A percentile compares a stretch with the other conserved stretches of the same genome.
Conservation (phyloP, 2,888 invertebrate genomes). For the Plebejus argus region DNA sequence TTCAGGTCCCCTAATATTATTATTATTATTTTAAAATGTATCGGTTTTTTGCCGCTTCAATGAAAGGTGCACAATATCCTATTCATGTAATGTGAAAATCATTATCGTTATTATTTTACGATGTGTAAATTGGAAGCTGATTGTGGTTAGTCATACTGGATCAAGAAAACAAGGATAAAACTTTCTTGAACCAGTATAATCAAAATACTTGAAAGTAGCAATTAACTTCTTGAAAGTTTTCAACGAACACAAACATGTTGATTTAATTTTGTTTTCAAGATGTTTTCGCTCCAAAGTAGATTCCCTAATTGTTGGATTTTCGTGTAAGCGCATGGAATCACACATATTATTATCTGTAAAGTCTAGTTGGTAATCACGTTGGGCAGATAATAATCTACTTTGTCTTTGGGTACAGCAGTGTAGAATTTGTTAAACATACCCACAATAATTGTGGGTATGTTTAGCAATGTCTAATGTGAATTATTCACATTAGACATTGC, state of each 20-base stretch:
- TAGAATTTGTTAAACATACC: no score
- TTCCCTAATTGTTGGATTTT: neutral
- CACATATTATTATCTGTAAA: neutral
- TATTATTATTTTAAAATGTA: no score
- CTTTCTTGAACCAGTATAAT: neutral
- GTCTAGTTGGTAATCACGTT: neutral
- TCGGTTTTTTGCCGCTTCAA: no score
- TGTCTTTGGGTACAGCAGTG: no score
- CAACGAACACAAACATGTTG: conserved; percentile 14
- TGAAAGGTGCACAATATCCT: no score
- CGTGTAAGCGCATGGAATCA: neutral
- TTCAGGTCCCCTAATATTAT: no score
- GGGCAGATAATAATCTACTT: no score
- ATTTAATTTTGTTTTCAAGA: neutral
- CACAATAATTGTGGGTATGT: no score
- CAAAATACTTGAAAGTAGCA: neutral
- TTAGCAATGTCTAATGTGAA: no score
- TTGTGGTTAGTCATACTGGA: neutral
- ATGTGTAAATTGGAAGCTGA: neutral
- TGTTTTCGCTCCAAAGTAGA: neutral
- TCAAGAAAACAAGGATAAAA: neutral
- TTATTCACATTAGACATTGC: no score
- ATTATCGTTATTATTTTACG: no score
- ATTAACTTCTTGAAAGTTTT: neutral
- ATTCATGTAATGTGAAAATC: no score